Conservation (phyloP, 1,140 invertebrate genomes). For the Campoletis sonorensis region DNA sequence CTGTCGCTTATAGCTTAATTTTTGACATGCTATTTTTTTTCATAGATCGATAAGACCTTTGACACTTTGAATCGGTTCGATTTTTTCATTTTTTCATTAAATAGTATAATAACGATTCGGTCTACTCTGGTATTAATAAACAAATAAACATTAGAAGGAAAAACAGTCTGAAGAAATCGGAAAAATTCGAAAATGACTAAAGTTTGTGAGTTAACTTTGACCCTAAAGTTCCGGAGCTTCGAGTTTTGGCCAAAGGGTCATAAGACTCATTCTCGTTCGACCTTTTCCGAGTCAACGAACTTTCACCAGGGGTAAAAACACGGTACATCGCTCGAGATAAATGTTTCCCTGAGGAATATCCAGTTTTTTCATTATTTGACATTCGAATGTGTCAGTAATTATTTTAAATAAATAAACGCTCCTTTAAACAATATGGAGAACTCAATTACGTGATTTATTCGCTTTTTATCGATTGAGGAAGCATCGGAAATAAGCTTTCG, state of each 20-base stretch:
- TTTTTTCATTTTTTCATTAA: too few relatives aligned
- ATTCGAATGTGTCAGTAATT: not conserved
- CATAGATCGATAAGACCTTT: too few relatives aligned
- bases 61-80: too few relatives aligned
- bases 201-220: not conserved
- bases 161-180: too few relatives aligned
- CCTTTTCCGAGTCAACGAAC: not conserved
- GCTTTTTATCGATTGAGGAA: not conserved
- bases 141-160: too few relatives aligned
- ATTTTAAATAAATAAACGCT: too few relatives aligned
- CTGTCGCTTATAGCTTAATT: slow-evolving; percentile 6
- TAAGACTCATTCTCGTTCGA: not conserved
- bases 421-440: not conserved
- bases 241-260: not conserved
- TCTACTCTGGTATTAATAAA: too few relatives aligned
- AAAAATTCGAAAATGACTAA: too few relatives aligned
- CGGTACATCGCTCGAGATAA: not conserved
- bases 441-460: not conserved
- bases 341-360: not conserved
- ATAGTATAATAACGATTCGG: too few relatives aligned
- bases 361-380: not conserved
- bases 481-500: slow-evolving; percentile 9
- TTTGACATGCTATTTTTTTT: not conserved
- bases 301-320: not conserved
- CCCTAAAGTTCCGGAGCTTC: not conserved